Percentiles rank a stretch among this genome's conserved stretches.
Conservation (phyloP, 1,140 invertebrate species). For the Oncopeltus fasciatus region DNA sequence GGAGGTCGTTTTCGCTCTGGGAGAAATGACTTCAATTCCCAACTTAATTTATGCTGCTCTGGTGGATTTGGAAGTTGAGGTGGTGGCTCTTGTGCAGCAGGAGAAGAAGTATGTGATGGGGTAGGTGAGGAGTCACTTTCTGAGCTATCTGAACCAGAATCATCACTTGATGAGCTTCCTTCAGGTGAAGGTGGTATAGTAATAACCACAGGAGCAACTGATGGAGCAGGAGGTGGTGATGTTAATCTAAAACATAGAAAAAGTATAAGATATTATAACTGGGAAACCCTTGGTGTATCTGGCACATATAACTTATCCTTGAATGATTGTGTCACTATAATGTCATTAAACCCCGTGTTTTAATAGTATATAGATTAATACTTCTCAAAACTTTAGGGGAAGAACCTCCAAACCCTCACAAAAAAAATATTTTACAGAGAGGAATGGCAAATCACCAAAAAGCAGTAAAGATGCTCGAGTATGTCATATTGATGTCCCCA, state of each 20-base stretch:
- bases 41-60: slow-evolving; percentile 19
- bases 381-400: too few species aligned
- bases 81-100: slow-evolving; percentile 2
- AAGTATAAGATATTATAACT: too few species aligned
- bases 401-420: too few species aligned
- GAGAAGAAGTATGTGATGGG: slow-evolving; percentile 8
- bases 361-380: too few species aligned
- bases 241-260: slow-evolving; percentile 11
- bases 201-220: slow-evolving; percentile 15
- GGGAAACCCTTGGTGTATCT: too few species aligned
- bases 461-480: too few species aligned
- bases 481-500: too few species aligned
- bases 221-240: slow-evolving; percentile 19
- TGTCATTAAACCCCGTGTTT: too few species aligned
- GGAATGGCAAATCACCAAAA: too few species aligned
- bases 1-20: slow-evolving; percentile 10
- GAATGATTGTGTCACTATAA: too few species aligned
- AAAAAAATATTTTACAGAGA: too few species aligned
- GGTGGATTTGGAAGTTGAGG: slow-evolving; percentile 9
- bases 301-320: too few species aligned
- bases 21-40: slow-evolving; percentile 24
- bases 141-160: slow-evolving; percentile 22
- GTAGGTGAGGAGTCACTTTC: slow-evolving; percentile 22
- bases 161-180: slow-evolving; percentile 21
- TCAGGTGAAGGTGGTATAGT: slow-evolving; percentile 17